These are phyloP conservation scores for Pyrocephalus nanus DNA, from an alignment of 2,797 vertebrate species.

Conservation along the genomic window DNA sequence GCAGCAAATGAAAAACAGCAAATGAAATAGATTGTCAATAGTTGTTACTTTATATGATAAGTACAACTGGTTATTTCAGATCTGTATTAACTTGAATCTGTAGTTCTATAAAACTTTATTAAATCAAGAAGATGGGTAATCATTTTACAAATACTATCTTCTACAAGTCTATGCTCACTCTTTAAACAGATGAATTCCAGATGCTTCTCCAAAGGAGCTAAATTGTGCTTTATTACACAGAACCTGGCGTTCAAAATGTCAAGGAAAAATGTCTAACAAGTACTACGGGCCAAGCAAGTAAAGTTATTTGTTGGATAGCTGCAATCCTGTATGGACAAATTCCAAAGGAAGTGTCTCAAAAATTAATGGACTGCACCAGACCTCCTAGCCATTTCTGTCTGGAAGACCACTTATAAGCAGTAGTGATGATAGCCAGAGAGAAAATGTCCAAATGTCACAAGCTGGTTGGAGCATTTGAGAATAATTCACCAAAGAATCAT, in stretches of 20 bases:
- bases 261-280: slow-evolving; percentile 12
- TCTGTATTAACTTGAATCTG: neutral
- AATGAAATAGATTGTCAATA: neutral
- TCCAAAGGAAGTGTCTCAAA: neutral
- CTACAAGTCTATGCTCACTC: slow-evolving; percentile 15
- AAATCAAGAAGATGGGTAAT: neutral
- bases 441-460: accelerated
- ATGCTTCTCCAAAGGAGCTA: slow-evolving; percentile 29
- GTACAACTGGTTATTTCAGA: neutral
- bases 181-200: slow-evolving; percentile 37
- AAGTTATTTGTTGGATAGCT: neutral
- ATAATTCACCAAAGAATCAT: neutral
- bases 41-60: slow-evolving; percentile 7
- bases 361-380: neutral
- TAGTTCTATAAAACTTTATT: slow-evolving; percentile 14
- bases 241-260: slow-evolving; percentile 35
- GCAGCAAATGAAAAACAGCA: neutral
- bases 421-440: neutral
- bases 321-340: neutral
- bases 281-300: neutral
- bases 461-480: neutral
- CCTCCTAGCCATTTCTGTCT: neutral
- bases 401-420: neutral
- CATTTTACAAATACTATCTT: slow-evolving; percentile 43
- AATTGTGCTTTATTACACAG: slow-evolving; percentile 36